Conservation (phyloP, 2,888 invertebrate species). For the Ecdyonurus torrentis region DNA sequence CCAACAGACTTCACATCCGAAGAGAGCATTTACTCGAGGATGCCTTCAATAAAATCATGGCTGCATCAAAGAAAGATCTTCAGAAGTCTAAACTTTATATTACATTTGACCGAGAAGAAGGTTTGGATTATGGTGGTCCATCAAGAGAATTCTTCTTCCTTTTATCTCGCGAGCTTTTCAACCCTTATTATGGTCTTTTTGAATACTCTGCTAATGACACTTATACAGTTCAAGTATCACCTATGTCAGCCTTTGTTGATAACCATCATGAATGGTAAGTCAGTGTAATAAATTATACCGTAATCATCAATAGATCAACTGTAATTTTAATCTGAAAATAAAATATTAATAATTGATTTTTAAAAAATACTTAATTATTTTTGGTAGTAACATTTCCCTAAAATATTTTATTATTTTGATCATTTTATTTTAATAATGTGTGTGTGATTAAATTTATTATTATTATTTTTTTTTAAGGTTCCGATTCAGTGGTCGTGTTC, state of each 20-base stretch:
- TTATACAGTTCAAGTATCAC: slow-evolving; percentile 88
- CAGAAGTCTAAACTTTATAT: slow-evolving; percentile 92
- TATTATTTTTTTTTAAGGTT: slow-evolving; percentile 41
- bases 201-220: slow-evolving; percentile 97
- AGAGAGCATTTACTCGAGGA: slow-evolving; percentile 89
- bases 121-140: slow-evolving; percentile 94
- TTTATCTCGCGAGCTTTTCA: slow-evolving; percentile 90
- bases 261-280: slow-evolving; percentile 88
- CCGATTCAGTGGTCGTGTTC: slow-evolving; percentile 83
- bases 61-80: slow-evolving; percentile 84
- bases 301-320: too few species aligned
- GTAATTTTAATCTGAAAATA: too few species aligned
- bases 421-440: too few species aligned
- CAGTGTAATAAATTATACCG: background rate
- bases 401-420: too few species aligned
- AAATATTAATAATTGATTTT: too few species aligned
- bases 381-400: too few species aligned
- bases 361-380: too few species aligned
- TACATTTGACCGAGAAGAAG: slow-evolving; percentile 89
- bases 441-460: background rate
- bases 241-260: slow-evolving; percentile 93
- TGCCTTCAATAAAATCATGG: slow-evolving; percentile 92
- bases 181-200: slow-evolving; percentile 95
- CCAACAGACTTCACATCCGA: slow-evolving; percentile 68
- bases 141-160: slow-evolving; percentile 96